Evolutionary conservation across 2,888 invertebrate species (phyloP).

Genomic region (Cerastoderma edule): DNA sequence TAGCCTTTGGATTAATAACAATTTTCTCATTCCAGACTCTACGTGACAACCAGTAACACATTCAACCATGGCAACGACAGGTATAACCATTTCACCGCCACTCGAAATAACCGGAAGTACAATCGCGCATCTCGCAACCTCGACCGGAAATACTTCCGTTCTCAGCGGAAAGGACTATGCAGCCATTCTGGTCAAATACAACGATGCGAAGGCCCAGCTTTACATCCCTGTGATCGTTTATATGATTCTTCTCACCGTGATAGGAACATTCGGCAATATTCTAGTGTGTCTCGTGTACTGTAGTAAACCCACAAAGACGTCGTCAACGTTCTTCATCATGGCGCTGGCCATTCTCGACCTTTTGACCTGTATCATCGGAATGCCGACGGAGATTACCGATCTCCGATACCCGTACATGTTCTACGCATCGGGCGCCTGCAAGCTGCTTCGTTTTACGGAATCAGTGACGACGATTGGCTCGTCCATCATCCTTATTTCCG

Average conservation of each 20-base stretch:
- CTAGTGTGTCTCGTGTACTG: conserved; percentile 77
- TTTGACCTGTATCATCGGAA: conserved; percentile 77
- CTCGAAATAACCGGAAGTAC: neutral
- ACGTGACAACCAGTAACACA: neutral
- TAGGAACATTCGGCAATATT: conserved; percentile 75
- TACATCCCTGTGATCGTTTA: conserved; percentile 78
- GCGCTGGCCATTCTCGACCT: conserved; percentile 76
- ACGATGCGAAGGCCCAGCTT: conserved; percentile 73
- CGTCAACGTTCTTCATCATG: conserved; percentile 78
- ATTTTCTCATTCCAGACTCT: conserved; percentile 3
- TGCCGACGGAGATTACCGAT: conserved; percentile 79
- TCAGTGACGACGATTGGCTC: conserved; percentile 78
- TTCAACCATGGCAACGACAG: neutral
- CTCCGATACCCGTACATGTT: conserved; percentile 78
- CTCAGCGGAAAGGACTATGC: conserved; percentile 28
- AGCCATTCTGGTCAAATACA: conserved; percentile 48
- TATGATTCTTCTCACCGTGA: conserved; percentile 69
- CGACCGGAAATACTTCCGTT: conserved; percentile 24
- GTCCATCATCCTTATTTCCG: conserved; percentile 72
- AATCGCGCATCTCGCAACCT: neutral
- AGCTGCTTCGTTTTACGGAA: conserved; percentile 76
- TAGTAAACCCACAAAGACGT: conserved; percentile 70
- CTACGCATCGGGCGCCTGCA: conserved; percentile 75
- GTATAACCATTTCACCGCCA: neutral
- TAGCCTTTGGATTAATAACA: neutral